phyloP scores from a whole-genome alignment of 2,888 invertebrate species.

The Meiosimyza decipiens region DNA sequence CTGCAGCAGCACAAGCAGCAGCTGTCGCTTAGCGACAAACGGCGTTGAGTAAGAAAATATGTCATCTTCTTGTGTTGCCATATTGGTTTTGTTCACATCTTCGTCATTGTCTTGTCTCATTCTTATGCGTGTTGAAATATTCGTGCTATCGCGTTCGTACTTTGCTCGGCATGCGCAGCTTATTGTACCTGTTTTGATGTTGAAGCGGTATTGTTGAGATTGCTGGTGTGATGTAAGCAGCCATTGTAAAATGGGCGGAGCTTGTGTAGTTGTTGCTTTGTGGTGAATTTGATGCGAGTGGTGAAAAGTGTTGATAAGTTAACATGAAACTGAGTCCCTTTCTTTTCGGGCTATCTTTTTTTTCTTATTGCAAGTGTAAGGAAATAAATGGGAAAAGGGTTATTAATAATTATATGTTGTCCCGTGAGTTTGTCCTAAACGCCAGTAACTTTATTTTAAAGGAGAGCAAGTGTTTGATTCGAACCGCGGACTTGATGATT shows the following conservation, averaged over 20 bases:
- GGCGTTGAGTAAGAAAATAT: too few species aligned
- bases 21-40: background rate
- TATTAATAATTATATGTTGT: too few species aligned
- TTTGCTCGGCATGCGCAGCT: conserved; percentile 50
- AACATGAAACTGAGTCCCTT: background rate
- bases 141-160: conserved; percentile 14
- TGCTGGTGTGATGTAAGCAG: conserved; percentile 41
- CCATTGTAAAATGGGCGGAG: conserved; percentile 66
- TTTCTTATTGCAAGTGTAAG: too few species aligned
- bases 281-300: background rate
- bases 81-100: conserved; percentile 47
- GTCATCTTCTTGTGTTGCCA: conserved; percentile 15
- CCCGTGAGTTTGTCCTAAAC: too few species aligned
- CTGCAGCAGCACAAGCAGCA: background rate
- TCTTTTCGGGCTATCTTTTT: too few species aligned
- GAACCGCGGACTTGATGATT: too few species aligned
- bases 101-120: conserved; percentile 19
- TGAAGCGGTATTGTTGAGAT: conserved; percentile 15
- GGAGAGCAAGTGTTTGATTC: too few species aligned
- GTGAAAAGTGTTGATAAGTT: conserved; percentile 4
- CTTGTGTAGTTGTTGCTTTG: conserved; percentile 28
- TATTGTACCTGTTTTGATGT: conserved; percentile 25
- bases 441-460: too few species aligned
- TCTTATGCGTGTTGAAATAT: conserved; percentile 6
- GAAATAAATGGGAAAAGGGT: too few species aligned